Evolutionary conservation across 92 coral and sea anemone genomes (phyloP).

Genomic region (Parazoanthus darwini): DNA sequence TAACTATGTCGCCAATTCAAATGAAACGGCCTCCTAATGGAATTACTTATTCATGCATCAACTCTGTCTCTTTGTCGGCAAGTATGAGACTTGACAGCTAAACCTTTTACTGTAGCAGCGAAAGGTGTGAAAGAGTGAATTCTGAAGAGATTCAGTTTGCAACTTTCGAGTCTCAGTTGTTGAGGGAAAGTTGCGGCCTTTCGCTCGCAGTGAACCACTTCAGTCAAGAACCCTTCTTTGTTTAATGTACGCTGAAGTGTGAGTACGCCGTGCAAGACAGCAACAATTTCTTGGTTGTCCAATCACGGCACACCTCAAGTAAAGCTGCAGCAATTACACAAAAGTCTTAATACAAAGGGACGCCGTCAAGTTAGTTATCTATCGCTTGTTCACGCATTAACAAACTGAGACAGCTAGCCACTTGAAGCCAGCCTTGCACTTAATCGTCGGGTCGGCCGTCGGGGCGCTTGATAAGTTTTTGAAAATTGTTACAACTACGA

Average conservation of each 20-base stretch:
- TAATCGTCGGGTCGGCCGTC: neutral
- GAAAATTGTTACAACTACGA: conserved; percentile 31
- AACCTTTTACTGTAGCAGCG: conserved; percentile 33
- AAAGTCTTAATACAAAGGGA: conserved; percentile 35
- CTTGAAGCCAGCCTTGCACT: conserved; percentile 28
- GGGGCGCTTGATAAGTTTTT: conserved; percentile 15
- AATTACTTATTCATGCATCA: conserved; percentile 42
- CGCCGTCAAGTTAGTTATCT: conserved; percentile 27
- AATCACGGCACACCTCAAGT: conserved; percentile 35
- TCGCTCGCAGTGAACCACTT: neutral
- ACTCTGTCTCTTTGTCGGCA: conserved; percentile 44
- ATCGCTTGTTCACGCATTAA: conserved; percentile 44
- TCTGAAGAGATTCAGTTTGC: conserved; percentile 26
- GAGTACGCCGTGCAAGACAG: conserved; percentile 20
- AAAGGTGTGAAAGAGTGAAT: conserved; percentile 41
- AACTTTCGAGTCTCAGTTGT: conserved; percentile 2
- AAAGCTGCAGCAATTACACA: conserved; percentile 42
- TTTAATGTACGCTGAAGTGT: neutral
- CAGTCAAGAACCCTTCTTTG: neutral
- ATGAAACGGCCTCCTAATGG: conserved; percentile 38
- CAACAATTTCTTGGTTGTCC: conserved; percentile 38
- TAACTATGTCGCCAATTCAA: conserved; percentile 68
- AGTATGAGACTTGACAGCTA: conserved; percentile 20
- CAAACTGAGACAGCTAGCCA: conserved; percentile 20
- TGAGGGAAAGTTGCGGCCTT: neutral